Evolutionary conservation across 2,888 invertebrate genomes (phyloP), one percentile per base, ranked within the genome.

Genomic region (Cephus pulcher): DNA sequence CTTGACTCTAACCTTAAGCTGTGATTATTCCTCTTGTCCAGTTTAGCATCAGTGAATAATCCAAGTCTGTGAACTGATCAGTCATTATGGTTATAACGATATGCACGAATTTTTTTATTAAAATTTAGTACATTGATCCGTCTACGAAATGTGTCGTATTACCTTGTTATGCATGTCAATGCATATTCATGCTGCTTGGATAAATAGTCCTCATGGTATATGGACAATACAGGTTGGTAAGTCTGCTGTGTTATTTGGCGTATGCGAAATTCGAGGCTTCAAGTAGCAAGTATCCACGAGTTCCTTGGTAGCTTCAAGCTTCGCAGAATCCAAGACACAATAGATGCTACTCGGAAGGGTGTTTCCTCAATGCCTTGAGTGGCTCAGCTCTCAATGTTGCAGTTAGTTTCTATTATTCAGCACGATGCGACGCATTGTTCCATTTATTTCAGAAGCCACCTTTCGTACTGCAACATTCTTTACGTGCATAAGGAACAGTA

Each of bases 261-360:
- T 87, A 81, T 84, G 86, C 84, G 86, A 87, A 86, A 87, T 86
- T 84, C 76, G 86, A 88, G 77, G 75, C 84, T 78, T 75, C 77
- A 80, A 84, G 84, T 82, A 74, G 79, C 76, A 78, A 34, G 32
- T 71, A 70, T 70, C 70, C 32, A 71, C 71, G 71, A 34, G 71
- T 34, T 71, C 71, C 71, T 71, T 32, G 6, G 12, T 71, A 23
- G 68, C 80, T 70, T 71, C 69, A 35, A 70, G 76, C 79, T 87
- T 84, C 84, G 80, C 73, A 74, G 84, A 86, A 86, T 79, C 77
- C 80, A 77, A 73, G 74, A 79, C n/a, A 34, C 74, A 37, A 74
- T 34, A 23, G 74, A 37, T 74, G 23, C 30, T 74, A 74, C 74
- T 34, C 74, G 74, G 76, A 40, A 80, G 78, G 75, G 78, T 80